Conservation (phyloP, 2,113 vertebrate species). For the Zonotrichia leucophrys region DNA sequence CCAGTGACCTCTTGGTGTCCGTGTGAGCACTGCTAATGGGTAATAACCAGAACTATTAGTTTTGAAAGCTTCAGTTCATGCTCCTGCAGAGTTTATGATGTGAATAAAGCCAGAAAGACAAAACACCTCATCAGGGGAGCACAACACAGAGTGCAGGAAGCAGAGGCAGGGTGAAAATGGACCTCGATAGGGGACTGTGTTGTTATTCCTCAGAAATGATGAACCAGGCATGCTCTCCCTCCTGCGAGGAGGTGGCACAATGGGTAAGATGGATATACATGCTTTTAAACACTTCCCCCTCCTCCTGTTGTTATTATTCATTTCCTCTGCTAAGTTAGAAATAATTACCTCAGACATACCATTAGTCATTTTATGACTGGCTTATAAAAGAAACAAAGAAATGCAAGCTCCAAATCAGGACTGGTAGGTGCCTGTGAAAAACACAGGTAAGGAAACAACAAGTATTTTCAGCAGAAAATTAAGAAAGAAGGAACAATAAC, state of each 20-base stretch:
- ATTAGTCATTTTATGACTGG: neutral
- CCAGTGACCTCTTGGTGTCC: neutral
- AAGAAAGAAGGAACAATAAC: neutral
- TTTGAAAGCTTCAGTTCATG: conserved; percentile 12
- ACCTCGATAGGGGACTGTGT: neutral
- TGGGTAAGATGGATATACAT: neutral
- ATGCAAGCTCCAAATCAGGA: neutral
- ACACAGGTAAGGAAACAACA: neutral
- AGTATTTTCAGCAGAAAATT: neutral
- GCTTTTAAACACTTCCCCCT: neutral
- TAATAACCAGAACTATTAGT: neutral
- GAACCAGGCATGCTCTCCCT: neutral
- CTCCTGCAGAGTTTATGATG: neutral
- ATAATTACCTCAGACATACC: neutral
- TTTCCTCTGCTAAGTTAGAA: neutral
- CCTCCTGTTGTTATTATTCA: neutral
- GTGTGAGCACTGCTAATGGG: neutral
- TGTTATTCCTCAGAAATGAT: neutral
- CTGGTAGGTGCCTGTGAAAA: neutral
- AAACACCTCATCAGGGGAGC: neutral
- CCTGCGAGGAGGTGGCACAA: neutral
- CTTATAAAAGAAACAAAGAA: neutral
- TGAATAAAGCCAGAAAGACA: neutral
- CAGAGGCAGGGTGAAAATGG: neutral
- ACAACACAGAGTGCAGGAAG: neutral